A percentile compares a stretch with the other conserved stretches of the same genome.
Conservation (phyloP, 2,888 invertebrate species). For the Drosophila acutilabella region DNA sequence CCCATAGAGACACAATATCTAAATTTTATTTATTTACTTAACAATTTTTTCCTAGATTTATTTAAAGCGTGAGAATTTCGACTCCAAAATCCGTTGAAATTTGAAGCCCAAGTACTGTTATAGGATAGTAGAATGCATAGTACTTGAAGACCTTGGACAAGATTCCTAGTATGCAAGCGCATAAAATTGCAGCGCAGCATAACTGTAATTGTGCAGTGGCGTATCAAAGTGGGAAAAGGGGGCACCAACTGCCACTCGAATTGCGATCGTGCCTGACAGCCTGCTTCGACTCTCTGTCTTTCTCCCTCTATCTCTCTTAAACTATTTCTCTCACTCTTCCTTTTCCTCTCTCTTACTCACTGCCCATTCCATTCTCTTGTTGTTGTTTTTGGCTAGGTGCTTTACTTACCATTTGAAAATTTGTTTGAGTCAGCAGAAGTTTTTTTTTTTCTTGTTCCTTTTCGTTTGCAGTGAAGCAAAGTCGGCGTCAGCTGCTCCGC, state of each 20-base stretch:
- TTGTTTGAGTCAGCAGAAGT: slow-evolving; percentile 71
- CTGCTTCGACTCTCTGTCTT: neutral
- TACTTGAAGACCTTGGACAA: neutral
- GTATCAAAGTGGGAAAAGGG: neutral
- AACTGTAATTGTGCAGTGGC: neutral
- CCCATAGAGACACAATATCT: too few species aligned
- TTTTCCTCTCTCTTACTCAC: neutral
- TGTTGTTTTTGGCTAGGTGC: slow-evolving; percentile 40
- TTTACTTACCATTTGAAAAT: slow-evolving; percentile 74
- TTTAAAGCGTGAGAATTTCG: slow-evolving; percentile 4
- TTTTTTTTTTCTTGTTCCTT: slow-evolving; percentile 14
- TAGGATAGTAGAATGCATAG: neutral
- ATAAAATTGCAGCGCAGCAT: slow-evolving; percentile 13
- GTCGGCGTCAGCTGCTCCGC: slow-evolving; percentile 34
- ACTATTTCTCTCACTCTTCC: slow-evolving; percentile 8
- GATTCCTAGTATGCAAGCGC: slow-evolving; percentile 7
- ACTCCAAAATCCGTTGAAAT: slow-evolving; percentile 5
- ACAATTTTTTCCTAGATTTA: neutral
- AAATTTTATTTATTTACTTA: too few species aligned
- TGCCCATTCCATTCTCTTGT: slow-evolving; percentile 13
- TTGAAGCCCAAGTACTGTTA: neutral
- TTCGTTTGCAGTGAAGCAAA: slow-evolving; percentile 32
- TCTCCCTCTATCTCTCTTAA: slow-evolving; percentile 3
- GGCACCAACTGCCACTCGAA: slow-evolving; percentile 22
- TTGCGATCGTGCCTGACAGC: slow-evolving; percentile 48